Percentiles rank a stretch among this genome's conserved stretches.
phyloP scores from a whole-genome alignment of 1,140 invertebrate species.

The Drosophila pseudoananassae region DNA sequence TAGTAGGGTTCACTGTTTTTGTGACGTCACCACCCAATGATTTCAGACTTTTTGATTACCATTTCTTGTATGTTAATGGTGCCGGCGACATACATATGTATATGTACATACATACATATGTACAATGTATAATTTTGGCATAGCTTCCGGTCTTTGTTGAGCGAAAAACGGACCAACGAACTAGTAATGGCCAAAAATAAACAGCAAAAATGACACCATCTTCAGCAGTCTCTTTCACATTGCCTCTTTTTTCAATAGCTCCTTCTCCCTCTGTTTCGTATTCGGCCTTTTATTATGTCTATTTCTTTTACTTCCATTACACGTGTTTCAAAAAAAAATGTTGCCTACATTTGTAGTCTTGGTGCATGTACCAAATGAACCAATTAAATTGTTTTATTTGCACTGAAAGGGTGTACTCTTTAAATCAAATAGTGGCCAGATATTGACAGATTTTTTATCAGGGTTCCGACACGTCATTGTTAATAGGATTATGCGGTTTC shows the following conservation, averaged over 20 bases:
- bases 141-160: slow-evolving; percentile 7
- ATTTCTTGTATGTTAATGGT: background rate
- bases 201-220: slow-evolving; percentile 42
- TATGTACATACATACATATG: no score
- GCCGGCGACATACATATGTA: background rate
- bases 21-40: background rate
- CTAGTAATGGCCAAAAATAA: slow-evolving; percentile 64
- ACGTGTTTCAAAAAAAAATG: slow-evolving; percentile 10
- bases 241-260: background rate
- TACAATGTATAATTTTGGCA: background rate
- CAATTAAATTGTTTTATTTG: background rate
- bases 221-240: background rate
- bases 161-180: slow-evolving; percentile 47
- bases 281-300: background rate
- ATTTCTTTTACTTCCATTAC: background rate
- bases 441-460: background rate
- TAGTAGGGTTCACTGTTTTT: background rate
- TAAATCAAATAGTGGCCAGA: background rate
- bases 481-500: slow-evolving; percentile 1
- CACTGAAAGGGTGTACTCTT: background rate
- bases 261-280: background rate
- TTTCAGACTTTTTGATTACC: background rate
- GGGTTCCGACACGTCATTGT: background rate
- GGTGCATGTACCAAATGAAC: background rate
- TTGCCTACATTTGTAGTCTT: slow-evolving; percentile 29